A percentile compares a stretch with the other conserved stretches of the same genome.
Evolutionary conservation across 1,140 invertebrate genomes (phyloP).

Genomic region (Scaptomyza hsui): DNA sequence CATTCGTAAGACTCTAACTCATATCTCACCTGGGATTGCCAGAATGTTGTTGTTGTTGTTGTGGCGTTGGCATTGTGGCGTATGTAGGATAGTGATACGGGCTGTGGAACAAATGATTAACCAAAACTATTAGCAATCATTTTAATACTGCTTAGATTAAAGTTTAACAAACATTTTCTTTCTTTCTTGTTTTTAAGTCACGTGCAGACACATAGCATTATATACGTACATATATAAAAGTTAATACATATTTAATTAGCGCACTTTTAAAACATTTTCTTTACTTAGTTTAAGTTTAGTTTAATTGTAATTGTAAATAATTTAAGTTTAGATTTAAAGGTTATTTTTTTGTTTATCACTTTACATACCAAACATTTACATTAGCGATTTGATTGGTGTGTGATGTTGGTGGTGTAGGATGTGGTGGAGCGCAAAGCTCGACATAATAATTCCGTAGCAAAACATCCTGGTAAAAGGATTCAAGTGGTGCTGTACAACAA

Average conservation of each 20-base stretch:
- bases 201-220: conserved; percentile 76
- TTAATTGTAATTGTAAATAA: conserved; percentile 11
- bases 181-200: conserved; percentile 51
- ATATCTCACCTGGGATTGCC: conserved; percentile 62
- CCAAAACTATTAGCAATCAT: conserved; percentile 28
- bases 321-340: conserved; percentile 35
- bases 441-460: conserved; percentile 83
- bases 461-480: conserved; percentile 83
- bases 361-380: conserved; percentile 82
- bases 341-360: conserved; percentile 59
- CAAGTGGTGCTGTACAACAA: conserved; percentile 83
- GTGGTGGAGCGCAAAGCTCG: conserved; percentile 78
- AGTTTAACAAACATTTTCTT: conserved; percentile 30
- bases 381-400: conserved; percentile 83
- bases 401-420: conserved; percentile 81
- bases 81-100: conserved; percentile 81
- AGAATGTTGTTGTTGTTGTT: conserved; percentile 60
- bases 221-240: conserved; percentile 30
- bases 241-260: conserved; percentile 44
- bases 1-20: too few relatives aligned
- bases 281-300: conserved; percentile 23
- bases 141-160: neutral
- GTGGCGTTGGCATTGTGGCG: conserved; percentile 69
- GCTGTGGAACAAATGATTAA: conserved; percentile 57
- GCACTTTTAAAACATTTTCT: conserved; percentile 33